Base-by-base conservation (phyloP, 2,888 invertebrate species). In the Lysandra coridon region DNA sequence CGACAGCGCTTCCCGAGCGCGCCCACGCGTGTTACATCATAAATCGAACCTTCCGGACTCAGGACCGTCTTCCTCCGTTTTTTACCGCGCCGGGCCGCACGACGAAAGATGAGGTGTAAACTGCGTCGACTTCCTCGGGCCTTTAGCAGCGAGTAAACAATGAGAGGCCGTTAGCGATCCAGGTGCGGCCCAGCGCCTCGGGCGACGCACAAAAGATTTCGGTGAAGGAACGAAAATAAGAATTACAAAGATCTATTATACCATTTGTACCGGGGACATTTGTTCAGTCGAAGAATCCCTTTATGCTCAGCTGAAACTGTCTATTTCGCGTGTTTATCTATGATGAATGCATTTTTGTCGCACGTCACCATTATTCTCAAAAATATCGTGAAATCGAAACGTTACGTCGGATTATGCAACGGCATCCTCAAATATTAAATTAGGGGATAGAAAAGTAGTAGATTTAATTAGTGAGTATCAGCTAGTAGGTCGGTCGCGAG, bases 101-200 rank as follows among this genome's bases (percentile, higher is more conserved):
- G 89, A 90, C 92, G 93, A 93, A 90, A 91, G 94, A 94, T 88
- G 90, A 86, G 89, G 91, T 90, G 91, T 94, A 93, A 92, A 93
- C 93, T 89, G 86, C 90, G 89, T 89, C 86, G 82, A 87, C 89
- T 91, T 91, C 91, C 91, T 89, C 87, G 84, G 87, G 89, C 91
- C 91, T 92, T 93, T 90, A 89, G 87, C 86, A 84, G 87, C 86
- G 86, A 85, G 92, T 92, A 93, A 93, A 93, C 92, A 93, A 90
- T 87, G 84, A 83, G 76, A 81, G 81, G 82, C 84, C 85, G 85
- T 85, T 84, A 84, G 84, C 79, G 81, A 78, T 82, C 94, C 94
- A 94, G 94, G 94, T 94, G 93, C 88, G 88, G 85, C 84, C 83
- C 82, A 81, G 86, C 86, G 90, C 90, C 90, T 86, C 89, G 88